Base-by-base conservation (phyloP, 2,797 vertebrate genomes). In the Xenentodon cancila region DNA sequence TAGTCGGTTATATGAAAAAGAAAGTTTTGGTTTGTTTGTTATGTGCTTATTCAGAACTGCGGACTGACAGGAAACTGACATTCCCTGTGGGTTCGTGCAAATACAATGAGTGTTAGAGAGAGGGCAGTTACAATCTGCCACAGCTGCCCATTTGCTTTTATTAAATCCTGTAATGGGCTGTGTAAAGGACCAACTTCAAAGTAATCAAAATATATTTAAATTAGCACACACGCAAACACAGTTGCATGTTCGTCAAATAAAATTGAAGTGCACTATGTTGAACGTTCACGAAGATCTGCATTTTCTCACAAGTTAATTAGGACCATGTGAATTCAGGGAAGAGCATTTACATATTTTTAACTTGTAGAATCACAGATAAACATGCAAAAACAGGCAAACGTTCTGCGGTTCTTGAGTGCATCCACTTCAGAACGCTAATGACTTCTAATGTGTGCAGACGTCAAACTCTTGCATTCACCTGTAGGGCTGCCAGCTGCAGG, bases 31-130 rank as follows among this genome's bases (percentile, higher is more conserved):
- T 76, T 68, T 68, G 50, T 68, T 7, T 30, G 40, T 68, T 48
- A 1, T 79, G 40, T 64, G 20, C 47, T 56, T 55, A 55, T 64
- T 72, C 18, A 15, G 47, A 52, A 79, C 78, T 87, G 64, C 58
- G 71, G 64, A 68, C 84, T 84, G 79, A 91, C 79, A 90, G 88
- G 88, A 93, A 92, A 91, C 87, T 88, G 80, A 84, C 66, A 62
- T 85, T 71, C 66, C 68, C 59, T 59, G 60, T 60, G 75, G 71
- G 53, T 64, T 66, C 53, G 67, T 51, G 9, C 7, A 20, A 79
- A 80, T 61, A 61, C 58, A 73, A 82, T 75, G 63, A 61, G 52
- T 67, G 64, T 42, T 56, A 61, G 21, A 55, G 18, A 69, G 66
- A 56, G 59, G 53, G 77, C 71, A 32, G 57, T 40, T 75, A 66